Percentiles rank a stretch among this genome's conserved stretches.
Conservation (phyloP, 2,797 vertebrate genomes). For the Prunella strophiata region DNA sequence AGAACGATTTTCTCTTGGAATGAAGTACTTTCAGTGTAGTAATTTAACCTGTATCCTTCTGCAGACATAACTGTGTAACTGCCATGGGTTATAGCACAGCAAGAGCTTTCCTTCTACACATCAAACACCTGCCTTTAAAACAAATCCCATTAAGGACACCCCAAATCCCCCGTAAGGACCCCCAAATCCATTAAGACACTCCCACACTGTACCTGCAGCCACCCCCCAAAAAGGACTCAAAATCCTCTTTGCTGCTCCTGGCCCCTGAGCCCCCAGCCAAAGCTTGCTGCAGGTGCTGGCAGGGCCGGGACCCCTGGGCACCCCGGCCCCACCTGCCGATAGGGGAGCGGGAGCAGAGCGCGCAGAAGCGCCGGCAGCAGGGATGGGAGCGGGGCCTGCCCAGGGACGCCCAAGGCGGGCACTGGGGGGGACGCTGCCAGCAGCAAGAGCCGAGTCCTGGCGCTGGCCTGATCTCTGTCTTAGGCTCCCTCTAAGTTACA, state of each 20-base stretch:
- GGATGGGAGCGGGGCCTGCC: background rate
- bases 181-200: background rate
- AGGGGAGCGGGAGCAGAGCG: background rate
- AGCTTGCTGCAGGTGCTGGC: background rate
- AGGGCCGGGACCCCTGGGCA: background rate
- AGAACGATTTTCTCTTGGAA: background rate
- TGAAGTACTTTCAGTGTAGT: background rate
- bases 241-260: accelerated
- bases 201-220: background rate
- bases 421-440: background rate
- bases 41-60: background rate
- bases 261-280: background rate
- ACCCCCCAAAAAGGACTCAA: background rate
- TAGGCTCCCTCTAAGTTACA: conserved; percentile 67
- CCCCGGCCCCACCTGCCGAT: background rate
- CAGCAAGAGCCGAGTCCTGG: background rate
- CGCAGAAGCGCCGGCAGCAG: background rate
- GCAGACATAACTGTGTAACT: background rate
- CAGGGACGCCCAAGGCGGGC: background rate
- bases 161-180: too few species aligned
- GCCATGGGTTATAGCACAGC: background rate
- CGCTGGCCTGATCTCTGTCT: conserved; percentile 23
- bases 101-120: background rate
- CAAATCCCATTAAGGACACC: background rate
- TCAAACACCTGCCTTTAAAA: background rate